Base-by-base conservation (phyloP, 2,797 vertebrate species). In the Alauda arvensis region DNA sequence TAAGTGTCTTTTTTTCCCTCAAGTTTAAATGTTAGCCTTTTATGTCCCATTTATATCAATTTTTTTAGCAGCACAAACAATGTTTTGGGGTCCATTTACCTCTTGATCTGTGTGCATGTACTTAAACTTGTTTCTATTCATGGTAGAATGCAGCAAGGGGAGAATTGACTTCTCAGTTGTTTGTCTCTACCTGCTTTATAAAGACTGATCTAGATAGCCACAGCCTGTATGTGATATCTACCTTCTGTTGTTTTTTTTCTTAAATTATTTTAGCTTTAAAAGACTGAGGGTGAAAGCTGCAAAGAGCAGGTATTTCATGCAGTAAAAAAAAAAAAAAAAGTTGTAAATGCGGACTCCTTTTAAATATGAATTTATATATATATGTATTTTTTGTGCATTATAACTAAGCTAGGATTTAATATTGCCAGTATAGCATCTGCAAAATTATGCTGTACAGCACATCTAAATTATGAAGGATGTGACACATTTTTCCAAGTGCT, bases 201-300 rank as follows among this genome's bases (percentile, higher is more conserved):
- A 93, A 94, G 89, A 89, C 82, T 71, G 92, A 90, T 85, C 76
- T 80, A 94, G 92, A 84, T 93, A 95, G 91, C 79, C 93, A 95
- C 94, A 88, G 85, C 89, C 85, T 88, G 65, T 75, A 57, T 91
- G 79, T 94, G 82, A 77, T 93, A 87, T 53, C 86, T 95, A 75
- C 94, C 90, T 92, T 93, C 89, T 95, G 63, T 95, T 95, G 86
- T 95, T 93, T 92, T 90, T 90, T 95, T 96, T 96, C 95, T 97
- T 97, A 97, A 98, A 94, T 98, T 98, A 97, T 97, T 98, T 97
- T 97, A 97, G 97, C 97, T 97, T 97, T 97, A 97, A 97, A 95
- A 96, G 94, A 95, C 96, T 85, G 95, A 85, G 95, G 94, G 93
- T 95, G 91, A 94, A 97, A 97, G 96, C 96, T 96, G 96, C 96